Percentiles rank a stretch among this genome's conserved stretches.
phyloP scores from a whole-genome alignment of 2,113 vertebrate species.

The Verasper variegatus region DNA sequence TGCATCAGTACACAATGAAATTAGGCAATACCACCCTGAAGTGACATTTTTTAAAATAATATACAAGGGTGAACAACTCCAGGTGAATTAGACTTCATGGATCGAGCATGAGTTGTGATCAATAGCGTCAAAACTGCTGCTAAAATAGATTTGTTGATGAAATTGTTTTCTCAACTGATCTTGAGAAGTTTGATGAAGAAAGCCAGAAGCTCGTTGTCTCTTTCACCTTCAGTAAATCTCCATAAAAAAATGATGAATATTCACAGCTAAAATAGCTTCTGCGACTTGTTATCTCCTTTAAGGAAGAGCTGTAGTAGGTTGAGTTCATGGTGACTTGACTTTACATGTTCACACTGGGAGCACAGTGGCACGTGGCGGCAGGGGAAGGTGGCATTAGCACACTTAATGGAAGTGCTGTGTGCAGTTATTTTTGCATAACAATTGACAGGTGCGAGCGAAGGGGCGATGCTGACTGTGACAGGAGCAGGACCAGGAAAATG shows the following conservation, averaged over 20 bases:
- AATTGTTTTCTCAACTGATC: not conserved
- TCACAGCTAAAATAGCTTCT: slow-evolving; percentile 7
- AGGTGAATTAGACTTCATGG: too few relatives aligned
- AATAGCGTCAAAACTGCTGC: not conserved
- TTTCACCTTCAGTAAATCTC: not conserved
- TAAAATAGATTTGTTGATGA: not conserved
- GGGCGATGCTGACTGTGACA: slow-evolving; percentile 41
- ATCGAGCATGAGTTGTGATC: not conserved
- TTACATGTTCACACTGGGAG: not conserved
- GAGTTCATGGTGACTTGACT: slow-evolving; percentile 27
- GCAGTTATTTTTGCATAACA: slow-evolving; percentile 63
- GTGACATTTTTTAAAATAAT: too few relatives aligned
- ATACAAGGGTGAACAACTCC: too few relatives aligned
- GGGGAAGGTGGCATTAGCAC: slow-evolving; percentile 16
- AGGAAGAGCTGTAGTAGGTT: not conserved
- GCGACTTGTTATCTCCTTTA: slow-evolving; percentile 35
- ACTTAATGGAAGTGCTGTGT: slow-evolving; percentile 71
- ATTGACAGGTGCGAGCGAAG: slow-evolving; percentile 48
- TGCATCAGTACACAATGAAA: too few relatives aligned
- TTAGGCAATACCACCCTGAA: too few relatives aligned
- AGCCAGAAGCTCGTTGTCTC: not conserved
- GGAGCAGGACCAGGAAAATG: slow-evolving; percentile 61
- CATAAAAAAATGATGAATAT: not conserved
- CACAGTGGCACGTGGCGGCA: slow-evolving; percentile 6
- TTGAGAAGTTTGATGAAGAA: not conserved